Evolutionary conservation across 2,113 vertebrate species (phyloP), one percentile per base, ranked within the genome.

Genomic region (Pholis gunnellus): DNA sequence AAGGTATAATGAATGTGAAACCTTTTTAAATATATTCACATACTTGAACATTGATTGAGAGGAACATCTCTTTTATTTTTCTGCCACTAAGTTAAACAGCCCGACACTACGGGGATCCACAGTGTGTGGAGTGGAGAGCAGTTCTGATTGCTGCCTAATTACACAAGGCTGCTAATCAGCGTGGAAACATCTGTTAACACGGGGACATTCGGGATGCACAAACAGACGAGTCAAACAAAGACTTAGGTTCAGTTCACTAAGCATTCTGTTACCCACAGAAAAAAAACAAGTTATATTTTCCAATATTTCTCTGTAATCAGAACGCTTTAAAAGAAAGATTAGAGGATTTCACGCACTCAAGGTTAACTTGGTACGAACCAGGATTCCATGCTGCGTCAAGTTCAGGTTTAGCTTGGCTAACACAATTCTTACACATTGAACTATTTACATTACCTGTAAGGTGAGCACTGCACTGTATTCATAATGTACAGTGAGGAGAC

Each of bases 101-200:
- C 31, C 36, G 44, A 25, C 65, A 40, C 9, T 0, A 2, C 50
- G 54, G 64, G 15, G 10, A 0, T 57, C 70, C 71, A 15, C 36
- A 1, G 40, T 9, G 48, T 13, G 34, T 15, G 56, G 52, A 61
- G 56, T 29, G 79, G 27, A 64, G 75, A 48, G 82, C 76, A 27
- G 82, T 79, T 87, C 77, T 79, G 82, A 83, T 6, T 14, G 78
- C 78, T 66, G 82, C 71, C 85, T 89, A 79, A 86, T 85, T 76
- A 82, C 75, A 89, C 88, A 90, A 31, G 4, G 4, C 69, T 40
- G 79, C 74, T 87, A 74, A 89, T 92, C 91, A 88, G 78, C 50
- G 86, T 78, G 77, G 78, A 88, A 85, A 85, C 89, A 89, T 91
- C 89, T 92, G 91, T 79, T 83, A 81, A 72, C 81, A 83, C 40